Conservation (phyloP, 2,797 vertebrate genomes). For the Gallinago nigripennis region DNA sequence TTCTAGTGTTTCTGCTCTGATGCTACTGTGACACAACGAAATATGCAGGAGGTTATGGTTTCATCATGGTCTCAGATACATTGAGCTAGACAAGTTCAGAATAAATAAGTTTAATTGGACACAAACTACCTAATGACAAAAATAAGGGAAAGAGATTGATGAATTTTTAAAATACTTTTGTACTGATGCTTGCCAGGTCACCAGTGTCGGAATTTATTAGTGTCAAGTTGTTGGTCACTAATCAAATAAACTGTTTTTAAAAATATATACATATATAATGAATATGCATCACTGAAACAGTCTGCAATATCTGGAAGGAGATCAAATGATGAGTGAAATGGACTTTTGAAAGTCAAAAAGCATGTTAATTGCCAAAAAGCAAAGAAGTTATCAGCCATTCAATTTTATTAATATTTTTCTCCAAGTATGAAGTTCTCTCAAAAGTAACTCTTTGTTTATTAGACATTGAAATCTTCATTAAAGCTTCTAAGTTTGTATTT, state of each 20-base stretch:
- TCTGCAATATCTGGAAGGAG: neutral
- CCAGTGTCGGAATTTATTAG: neutral
- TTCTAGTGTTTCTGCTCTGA: neutral
- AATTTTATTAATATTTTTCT: neutral
- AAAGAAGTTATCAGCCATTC: neutral
- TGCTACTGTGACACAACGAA: neutral
- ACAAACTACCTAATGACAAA: neutral
- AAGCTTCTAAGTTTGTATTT: neutral
- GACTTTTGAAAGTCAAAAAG: neutral
- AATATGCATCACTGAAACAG: neutral
- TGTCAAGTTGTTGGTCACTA: neutral
- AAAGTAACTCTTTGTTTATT: neutral
- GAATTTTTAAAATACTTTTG: neutral
- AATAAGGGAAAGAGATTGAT: neutral
- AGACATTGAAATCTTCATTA: neutral
- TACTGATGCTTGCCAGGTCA: neutral
- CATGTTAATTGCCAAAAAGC: neutral
- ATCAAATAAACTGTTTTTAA: neutral
- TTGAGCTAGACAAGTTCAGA: neutral
- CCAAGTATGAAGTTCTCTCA: neutral
- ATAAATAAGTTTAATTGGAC: neutral
- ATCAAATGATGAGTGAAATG: neutral
- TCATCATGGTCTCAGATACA: neutral
- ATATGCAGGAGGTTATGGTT: neutral
- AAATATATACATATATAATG: neutral